Percentiles rank a stretch among this genome's conserved stretches.
Evolutionary conservation across 2,888 invertebrate species (phyloP).

Genomic region (Petrophora chlorosata): DNA sequence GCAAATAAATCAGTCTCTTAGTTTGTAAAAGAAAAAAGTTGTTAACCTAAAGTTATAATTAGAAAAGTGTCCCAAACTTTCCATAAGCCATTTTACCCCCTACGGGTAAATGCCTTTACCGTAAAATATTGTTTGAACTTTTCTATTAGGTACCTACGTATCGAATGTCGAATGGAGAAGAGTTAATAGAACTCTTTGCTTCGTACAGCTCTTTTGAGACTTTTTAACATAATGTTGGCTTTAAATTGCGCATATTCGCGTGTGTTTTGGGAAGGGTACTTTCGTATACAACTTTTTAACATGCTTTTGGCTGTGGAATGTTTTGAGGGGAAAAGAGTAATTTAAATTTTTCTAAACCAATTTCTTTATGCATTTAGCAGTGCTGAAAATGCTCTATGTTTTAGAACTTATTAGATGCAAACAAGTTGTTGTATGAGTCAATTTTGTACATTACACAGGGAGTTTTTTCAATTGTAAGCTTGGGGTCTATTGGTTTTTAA

Average conservation of each 20-base stretch:
- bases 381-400: no score
- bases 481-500: no score
- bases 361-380: no score
- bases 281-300: background rate
- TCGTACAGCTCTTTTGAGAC: conserved; percentile 39
- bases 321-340: background rate
- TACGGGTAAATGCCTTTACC: conserved; percentile 28
- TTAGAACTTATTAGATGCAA: no score
- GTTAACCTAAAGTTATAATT: conserved; percentile 35
- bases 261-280: background rate
- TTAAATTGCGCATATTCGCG: conserved; percentile 12
- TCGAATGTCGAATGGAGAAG: conserved; percentile 55
- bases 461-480: no score
- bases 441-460: no score
- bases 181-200: conserved; percentile 53
- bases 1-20: conserved; percentile 21
- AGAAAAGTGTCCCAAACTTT: conserved; percentile 33
- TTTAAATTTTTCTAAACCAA: background rate
- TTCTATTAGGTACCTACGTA: conserved; percentile 61
- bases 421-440: no score
- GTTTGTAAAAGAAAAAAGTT: conserved; percentile 20
- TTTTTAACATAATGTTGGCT: conserved; percentile 34
- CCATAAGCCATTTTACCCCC: conserved; percentile 28
- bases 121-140: conserved; percentile 52
- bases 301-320: background rate